phyloP scores from a whole-genome alignment of 2,113 vertebrate species.

The Scophthalmus maximus region DNA sequence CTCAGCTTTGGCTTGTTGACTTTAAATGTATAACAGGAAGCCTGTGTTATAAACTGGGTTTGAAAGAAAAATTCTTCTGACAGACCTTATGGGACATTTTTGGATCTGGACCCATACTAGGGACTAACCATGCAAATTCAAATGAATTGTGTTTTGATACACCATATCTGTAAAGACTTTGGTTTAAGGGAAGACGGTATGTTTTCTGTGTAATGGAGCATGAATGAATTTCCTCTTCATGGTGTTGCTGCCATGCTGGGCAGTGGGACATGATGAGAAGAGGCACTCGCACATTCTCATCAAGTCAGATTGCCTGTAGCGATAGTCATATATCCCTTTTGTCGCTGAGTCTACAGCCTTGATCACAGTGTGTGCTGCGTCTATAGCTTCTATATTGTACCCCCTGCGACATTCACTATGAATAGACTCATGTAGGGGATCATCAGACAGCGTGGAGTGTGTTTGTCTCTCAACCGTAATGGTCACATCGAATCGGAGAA shows the following conservation, averaged over 20 bases:
- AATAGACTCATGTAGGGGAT: constrained; percentile 51
- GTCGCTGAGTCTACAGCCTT: constrained; percentile 22
- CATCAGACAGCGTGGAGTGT: constrained; percentile 52
- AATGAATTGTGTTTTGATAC: no score
- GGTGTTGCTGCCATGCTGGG: constrained; percentile 1
- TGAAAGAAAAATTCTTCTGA: no score
- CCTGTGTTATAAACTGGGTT: no score
- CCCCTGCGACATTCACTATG: constrained; percentile 31
- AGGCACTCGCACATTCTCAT: background rate
- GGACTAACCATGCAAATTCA: no score
- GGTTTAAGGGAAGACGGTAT: background rate
- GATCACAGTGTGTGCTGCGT: constrained; percentile 18
- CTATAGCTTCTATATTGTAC: constrained; percentile 25
- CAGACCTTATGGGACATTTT: no score
- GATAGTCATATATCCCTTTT: background rate
- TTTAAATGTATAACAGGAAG: no score
- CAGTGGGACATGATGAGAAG: constrained; percentile 22
- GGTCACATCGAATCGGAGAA: constrained; percentile 56
- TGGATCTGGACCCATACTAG: no score
- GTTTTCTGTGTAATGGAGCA: constrained; percentile 25
- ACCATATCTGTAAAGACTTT: no score
- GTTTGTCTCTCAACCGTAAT: constrained; percentile 54
- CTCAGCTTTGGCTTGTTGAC: background rate
- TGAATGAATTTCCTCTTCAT: constrained; percentile 7
- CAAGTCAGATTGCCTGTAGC: constrained; percentile 22